Evolutionary conservation across 2,797 vertebrate species (phyloP).

Genomic region (Sciurus carolinensis): DNA sequence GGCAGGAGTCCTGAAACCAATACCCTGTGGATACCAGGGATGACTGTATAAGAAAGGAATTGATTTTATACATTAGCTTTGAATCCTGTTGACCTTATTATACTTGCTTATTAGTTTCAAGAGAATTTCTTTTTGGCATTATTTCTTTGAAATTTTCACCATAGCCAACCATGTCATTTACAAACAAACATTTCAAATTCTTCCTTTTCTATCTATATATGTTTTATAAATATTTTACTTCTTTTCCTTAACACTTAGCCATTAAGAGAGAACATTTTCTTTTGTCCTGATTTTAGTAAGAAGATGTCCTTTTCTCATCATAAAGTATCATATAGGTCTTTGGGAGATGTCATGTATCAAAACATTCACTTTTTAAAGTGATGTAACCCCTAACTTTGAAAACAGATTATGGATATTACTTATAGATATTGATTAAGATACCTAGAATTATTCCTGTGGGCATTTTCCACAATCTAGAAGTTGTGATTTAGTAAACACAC

Average conservation of each 20-base stretch:
- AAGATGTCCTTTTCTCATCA: background rate
- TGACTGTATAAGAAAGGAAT: background rate
- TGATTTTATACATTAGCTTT: background rate
- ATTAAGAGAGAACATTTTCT: background rate
- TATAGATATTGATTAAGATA: background rate
- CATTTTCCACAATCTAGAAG: background rate
- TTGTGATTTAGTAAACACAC: background rate
- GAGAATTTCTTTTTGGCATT: background rate
- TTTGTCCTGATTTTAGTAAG: background rate
- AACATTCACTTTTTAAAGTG: background rate
- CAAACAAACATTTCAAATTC: background rate
- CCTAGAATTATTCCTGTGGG: background rate
- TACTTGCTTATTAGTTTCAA: background rate
- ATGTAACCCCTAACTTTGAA: background rate
- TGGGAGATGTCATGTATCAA: background rate
- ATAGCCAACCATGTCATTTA: background rate
- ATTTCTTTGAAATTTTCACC: background rate
- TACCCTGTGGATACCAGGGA: background rate
- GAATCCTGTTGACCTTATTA: background rate
- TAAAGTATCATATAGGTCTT: background rate
- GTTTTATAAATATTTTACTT: background rate
- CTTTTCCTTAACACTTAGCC: background rate
- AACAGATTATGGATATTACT: background rate
- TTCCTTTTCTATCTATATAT: background rate
- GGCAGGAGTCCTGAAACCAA: background rate